Evolutionary conservation across 2,113 vertebrate genomes (phyloP), one percentile per base, ranked within the genome.

Genomic region (Pipa parva): DNA sequence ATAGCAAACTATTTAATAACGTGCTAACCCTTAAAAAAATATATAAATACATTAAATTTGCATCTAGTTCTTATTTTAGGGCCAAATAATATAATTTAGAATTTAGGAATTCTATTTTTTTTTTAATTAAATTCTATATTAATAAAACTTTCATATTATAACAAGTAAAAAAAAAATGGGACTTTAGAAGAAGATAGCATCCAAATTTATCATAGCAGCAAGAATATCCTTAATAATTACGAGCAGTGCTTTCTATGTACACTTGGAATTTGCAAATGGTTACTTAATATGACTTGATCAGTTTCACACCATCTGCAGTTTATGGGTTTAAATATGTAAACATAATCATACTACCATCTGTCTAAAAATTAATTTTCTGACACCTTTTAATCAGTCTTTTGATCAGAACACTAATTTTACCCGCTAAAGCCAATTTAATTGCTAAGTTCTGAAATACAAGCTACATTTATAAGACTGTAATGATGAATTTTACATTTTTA

Each of bases 311-410:
- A 70, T 70, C 66, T 70, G 66, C 36, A 59, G 46, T 7, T 54
- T 70, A 61, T 61, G 39, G 26, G 21, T 51, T 54, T 54, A 70
- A 68, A 70, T 61, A 70, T 54, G 58, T 70, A 70, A 70, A 70
- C 31, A 70, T 42, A 61, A 54, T 31, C 58, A 70, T 45, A 52
- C 20, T 45, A 42, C 66, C 66, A 70, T 60, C 58, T 70, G 66
- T 27, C 59, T 61, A 9, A 61, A 61, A 26, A 61, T 61, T 42
- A 60, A 52, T 54, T 59, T 54, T 70, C 36, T 54, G 46, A 68
- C 24, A 26, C 29, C 42, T 59, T 69, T 28, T 69, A 42, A 52
- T 61, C 31, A 42, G 33, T 70, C 31, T 24, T n/a, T 22, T 54
- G 18, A 70, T 33, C 50, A 42, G 28, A 60, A 70, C 28, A 20